Evolutionary conservation across 1,140 invertebrate genomes (phyloP).

Genomic region (Caenorhabditis inopinata): DNA sequence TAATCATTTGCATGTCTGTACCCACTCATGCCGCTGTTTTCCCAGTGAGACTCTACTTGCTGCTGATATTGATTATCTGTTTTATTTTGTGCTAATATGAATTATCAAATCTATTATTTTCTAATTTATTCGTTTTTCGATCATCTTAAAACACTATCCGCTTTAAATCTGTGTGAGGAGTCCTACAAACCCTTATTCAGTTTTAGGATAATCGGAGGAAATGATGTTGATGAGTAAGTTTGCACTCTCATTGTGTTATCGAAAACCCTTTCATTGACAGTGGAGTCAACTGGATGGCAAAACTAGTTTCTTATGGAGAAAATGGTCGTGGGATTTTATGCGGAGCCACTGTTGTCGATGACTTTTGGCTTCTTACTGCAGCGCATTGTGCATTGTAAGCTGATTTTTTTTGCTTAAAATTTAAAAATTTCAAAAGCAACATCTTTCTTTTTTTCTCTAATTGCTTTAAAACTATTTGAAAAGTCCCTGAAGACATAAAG

Average conservation of each 20-base stretch:
- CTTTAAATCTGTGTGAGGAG: neutral
- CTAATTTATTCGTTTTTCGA: neutral
- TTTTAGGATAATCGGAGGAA: neutral
- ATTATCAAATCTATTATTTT: neutral
- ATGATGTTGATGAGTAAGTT: neutral
- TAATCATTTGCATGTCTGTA: constrained; percentile 10
- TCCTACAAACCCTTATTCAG: neutral
- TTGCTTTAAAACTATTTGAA: no score
- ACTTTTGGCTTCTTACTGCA: neutral
- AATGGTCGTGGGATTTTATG: neutral
- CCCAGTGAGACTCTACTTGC: neutral
- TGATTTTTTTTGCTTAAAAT: no score
- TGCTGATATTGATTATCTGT: neutral
- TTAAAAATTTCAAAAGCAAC: no score
- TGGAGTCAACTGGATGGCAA: neutral
- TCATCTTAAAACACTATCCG: neutral
- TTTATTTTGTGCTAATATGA: neutral
- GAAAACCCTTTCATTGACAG: neutral
- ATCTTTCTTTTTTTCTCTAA: no score
- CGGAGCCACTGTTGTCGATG: neutral
- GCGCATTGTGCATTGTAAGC: constrained; percentile 6
- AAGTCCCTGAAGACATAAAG: no score
- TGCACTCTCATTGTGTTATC: no score
- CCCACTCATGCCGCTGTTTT: neutral
- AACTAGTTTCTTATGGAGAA: neutral